phyloP scores from a whole-genome alignment of 1,140 invertebrate genomes.

The Monomorium pharaonis region DNA sequence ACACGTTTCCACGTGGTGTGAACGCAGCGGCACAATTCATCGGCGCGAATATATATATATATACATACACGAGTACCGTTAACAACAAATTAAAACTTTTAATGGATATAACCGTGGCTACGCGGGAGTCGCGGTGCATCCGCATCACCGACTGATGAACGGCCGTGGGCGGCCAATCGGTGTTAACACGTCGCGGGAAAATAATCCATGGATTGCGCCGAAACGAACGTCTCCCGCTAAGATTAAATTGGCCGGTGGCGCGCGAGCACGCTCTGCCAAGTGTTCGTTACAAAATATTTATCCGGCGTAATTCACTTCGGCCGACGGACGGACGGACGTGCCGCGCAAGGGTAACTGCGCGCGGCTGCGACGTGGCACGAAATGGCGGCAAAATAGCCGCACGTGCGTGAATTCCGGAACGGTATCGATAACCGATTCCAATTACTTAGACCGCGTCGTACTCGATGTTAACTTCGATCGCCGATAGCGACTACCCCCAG shows the following conservation, averaged over 20 bases:
- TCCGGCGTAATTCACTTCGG: constrained; percentile 31
- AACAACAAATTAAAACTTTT: constrained; percentile 40
- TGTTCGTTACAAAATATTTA: constrained; percentile 54
- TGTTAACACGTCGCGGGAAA: constrained; percentile 12
- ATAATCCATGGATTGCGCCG: neutral
- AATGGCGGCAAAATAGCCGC: constrained; percentile 42
- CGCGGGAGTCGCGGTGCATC: neutral
- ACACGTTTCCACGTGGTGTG: neutral
- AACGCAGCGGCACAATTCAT: neutral
- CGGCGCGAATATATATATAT: neutral
- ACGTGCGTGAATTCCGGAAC: constrained; percentile 36
- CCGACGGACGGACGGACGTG: constrained; percentile 11
- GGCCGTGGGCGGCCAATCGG: neutral
- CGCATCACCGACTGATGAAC: constrained; percentile 21
- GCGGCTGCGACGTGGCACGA: constrained; percentile 18
- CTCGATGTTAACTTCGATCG: constrained; percentile 34
- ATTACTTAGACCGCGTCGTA: constrained; percentile 41
- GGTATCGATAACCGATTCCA: constrained; percentile 50
- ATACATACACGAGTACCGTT: neutral
- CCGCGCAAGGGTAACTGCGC: constrained; percentile 18
- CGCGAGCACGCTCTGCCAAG: neutral
- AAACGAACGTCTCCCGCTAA: constrained; percentile 15
- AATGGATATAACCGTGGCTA: constrained; percentile 18
- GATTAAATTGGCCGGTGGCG: constrained; percentile 25
- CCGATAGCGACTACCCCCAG: constrained; percentile 5